Percentiles rank a stretch among this genome's conserved stretches.
phyloP scores from a whole-genome alignment of 2,113 vertebrate species.

The Tauraco erythrolophus region DNA sequence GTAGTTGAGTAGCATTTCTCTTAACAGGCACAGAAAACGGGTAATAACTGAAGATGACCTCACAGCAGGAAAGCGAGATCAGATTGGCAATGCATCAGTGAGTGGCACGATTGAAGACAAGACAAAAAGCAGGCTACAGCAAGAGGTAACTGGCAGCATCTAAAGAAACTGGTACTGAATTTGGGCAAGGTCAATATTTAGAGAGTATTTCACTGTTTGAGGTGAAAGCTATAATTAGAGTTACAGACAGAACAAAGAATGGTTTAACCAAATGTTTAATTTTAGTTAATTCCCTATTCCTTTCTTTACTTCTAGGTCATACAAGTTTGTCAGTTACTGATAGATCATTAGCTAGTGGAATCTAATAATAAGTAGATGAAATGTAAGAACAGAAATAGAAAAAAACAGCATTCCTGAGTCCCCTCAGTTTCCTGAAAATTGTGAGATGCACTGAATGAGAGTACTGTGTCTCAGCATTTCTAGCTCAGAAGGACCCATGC shows the following conservation, averaged over 20 bases:
- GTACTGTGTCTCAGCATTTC: neutral
- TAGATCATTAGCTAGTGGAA: neutral
- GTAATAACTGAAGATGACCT: constrained; percentile 29
- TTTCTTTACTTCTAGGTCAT: neutral
- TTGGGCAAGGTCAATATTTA: constrained; percentile 25
- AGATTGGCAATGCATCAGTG: constrained; percentile 18
- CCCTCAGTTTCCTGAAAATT: neutral
- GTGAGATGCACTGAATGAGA: neutral
- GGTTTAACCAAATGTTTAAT: neutral
- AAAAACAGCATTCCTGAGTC: neutral
- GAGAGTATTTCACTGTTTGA: neutral
- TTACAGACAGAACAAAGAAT: neutral
- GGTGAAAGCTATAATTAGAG: neutral
- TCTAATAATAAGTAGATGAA: neutral
- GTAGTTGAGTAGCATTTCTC: constrained; percentile 35
- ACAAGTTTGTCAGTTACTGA: neutral
- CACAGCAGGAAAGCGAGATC: constrained; percentile 35
- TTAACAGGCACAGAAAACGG: constrained; percentile 19
- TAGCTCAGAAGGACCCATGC: neutral
- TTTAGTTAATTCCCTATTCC: neutral
- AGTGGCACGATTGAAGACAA: constrained; percentile 30
- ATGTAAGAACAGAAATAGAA: neutral
- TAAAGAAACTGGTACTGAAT: neutral
- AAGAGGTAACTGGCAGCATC: constrained; percentile 33
- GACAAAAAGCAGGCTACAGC: constrained; percentile 3